Conservation (phyloP, 2,797 vertebrate species). For the Eleutherodactylus coqui region DNA sequence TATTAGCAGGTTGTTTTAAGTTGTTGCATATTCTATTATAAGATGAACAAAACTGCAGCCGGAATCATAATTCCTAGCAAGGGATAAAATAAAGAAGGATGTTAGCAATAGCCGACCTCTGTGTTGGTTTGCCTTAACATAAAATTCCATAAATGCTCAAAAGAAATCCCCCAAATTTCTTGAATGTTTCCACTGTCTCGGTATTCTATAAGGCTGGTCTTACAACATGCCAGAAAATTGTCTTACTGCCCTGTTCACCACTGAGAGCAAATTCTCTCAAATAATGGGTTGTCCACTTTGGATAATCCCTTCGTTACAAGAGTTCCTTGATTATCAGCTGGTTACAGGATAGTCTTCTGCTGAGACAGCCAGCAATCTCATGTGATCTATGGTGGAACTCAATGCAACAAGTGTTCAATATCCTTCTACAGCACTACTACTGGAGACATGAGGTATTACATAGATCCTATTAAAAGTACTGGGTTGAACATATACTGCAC, state of each 20-base stretch:
- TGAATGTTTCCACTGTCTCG: not conserved
- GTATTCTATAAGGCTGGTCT: not conserved
- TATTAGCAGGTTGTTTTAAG: constrained; percentile 22
- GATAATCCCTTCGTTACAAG: not conserved
- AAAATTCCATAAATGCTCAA: not conserved
- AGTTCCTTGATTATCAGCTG: not conserved
- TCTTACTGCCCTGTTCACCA: not conserved
- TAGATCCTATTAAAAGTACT: too few species aligned
- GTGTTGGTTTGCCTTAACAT: not conserved
- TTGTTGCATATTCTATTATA: constrained; percentile 18
- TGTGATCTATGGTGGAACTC: too few species aligned
- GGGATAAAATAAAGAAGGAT: not conserved
- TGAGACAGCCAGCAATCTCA: too few species aligned
- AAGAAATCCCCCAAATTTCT: not conserved
- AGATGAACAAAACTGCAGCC: constrained; percentile 11
- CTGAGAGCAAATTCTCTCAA: not conserved
- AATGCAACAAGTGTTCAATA: too few species aligned
- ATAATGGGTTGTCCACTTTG: not conserved
- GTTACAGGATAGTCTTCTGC: not conserved
- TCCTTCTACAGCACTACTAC: too few species aligned
- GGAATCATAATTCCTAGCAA: not conserved
- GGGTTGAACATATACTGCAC: too few species aligned
- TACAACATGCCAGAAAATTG: too few species aligned
- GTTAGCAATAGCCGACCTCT: not conserved
- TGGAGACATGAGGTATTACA: too few species aligned